Evolutionary conservation across 1,140 invertebrate genomes (phyloP).

Genomic region (Parapsyche elsis): DNA sequence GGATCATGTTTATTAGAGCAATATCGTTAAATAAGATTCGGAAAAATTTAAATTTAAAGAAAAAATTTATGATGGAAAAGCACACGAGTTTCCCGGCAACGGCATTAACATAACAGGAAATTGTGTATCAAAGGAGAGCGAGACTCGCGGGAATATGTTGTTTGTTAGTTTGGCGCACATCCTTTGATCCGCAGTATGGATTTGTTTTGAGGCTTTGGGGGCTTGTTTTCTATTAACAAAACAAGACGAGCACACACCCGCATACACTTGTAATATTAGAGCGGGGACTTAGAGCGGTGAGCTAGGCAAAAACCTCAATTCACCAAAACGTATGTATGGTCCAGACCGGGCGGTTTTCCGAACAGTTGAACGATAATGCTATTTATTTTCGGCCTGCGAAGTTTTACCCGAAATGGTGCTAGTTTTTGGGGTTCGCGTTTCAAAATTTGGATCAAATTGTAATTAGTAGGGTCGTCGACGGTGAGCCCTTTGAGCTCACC

Average conservation of each 20-base stretch:
- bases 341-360: neutral
- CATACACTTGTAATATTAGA: neutral
- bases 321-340: neutral
- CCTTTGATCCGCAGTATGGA: constrained; percentile 19
- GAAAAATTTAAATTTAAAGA: too few species aligned
- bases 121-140: neutral
- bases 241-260: neutral
- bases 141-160: constrained; percentile 13
- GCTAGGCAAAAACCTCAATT: constrained; percentile 1
- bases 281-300: neutral
- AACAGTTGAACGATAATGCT: neutral
- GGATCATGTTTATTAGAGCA: too few species aligned
- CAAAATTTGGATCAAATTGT: too few species aligned
- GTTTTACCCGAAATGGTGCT: too few species aligned
- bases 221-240: constrained; percentile 23
- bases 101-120: neutral
- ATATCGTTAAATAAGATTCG: too few species aligned
- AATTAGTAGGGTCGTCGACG: too few species aligned
- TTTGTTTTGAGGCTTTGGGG: constrained; percentile 20
- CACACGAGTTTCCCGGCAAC: too few species aligned
- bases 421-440: too few species aligned
- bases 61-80: too few species aligned
- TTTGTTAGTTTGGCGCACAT: constrained; percentile 11
- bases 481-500: neutral
- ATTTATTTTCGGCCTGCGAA: too few species aligned